A percentile compares a stretch with the other conserved stretches of the same genome.
Conservation (phyloP, 2,797 vertebrate species). For the Bradypus variegatus region DNA sequence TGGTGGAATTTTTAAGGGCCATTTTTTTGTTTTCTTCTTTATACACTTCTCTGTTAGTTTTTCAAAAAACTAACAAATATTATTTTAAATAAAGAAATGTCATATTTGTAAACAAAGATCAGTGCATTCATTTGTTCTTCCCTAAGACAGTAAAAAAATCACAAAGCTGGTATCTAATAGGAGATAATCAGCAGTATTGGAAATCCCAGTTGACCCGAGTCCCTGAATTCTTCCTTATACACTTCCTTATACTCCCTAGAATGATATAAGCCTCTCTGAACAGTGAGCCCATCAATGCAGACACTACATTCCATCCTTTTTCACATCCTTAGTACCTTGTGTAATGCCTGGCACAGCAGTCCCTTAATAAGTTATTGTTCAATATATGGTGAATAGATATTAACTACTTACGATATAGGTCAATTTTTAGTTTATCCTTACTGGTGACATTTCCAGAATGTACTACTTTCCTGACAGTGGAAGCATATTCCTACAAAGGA, state of each 20-base stretch:
- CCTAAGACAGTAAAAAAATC: neutral
- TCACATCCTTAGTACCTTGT: neutral
- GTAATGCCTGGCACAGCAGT: neutral
- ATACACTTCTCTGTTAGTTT: slow-evolving; percentile 11
- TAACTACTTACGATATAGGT: slow-evolving; percentile 83
- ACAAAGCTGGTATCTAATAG: neutral
- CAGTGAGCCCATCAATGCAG: neutral
- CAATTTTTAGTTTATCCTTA: slow-evolving; percentile 92
- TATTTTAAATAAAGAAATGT: neutral
- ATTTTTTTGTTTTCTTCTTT: slow-evolving; percentile 27
- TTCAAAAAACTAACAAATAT: neutral
- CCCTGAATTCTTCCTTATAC: neutral
- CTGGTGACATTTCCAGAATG: slow-evolving; percentile 84
- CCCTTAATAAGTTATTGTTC: slow-evolving; percentile 37
- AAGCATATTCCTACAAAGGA: slow-evolving; percentile 86
- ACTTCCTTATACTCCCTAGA: neutral
- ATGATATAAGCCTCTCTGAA: slow-evolving; percentile 27
- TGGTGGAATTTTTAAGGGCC: neutral
- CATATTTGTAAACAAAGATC: slow-evolving; percentile 22
- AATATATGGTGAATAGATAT: slow-evolving; percentile 19
- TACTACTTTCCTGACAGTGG: slow-evolving; percentile 84
- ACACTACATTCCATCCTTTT: slow-evolving; percentile 28
- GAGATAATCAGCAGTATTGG: neutral
- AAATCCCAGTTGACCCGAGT: neutral
- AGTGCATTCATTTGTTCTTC: neutral